Evolutionary conservation across 2,113 vertebrate genomes (phyloP).

Genomic region (Lonchura striata): DNA sequence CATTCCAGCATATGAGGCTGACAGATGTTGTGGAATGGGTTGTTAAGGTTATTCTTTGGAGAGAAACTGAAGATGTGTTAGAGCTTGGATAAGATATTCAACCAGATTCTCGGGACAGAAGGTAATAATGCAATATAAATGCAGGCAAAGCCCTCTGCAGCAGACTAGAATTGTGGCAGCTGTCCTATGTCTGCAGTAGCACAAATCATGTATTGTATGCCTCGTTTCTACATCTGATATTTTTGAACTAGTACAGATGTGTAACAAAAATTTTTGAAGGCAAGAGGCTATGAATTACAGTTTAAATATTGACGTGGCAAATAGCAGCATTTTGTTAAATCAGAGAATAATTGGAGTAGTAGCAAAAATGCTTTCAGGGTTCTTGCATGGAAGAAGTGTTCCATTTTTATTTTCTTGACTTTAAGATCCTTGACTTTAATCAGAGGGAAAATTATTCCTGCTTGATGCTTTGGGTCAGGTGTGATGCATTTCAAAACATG

Average conservation of each 20-base stretch:
- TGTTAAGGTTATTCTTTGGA: neutral
- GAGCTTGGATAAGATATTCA: constrained; percentile 4
- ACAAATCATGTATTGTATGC: neutral
- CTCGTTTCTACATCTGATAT: neutral
- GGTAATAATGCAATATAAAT: constrained; percentile 16
- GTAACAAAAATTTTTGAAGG: neutral
- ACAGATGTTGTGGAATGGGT: neutral
- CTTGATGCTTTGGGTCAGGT: neutral
- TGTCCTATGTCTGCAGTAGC: neutral
- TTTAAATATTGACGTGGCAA: neutral
- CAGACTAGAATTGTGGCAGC: neutral
- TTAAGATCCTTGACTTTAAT: neutral
- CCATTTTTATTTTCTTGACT: neutral
- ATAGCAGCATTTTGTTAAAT: neutral
- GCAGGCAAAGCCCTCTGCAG: neutral
- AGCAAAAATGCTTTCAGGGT: neutral
- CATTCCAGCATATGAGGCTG: neutral
- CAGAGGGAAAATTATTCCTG: neutral
- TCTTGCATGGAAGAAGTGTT: neutral
- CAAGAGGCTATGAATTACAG: neutral
- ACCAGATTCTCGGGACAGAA: neutral
- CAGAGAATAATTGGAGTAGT: neutral
- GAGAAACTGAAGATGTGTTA: neutral
- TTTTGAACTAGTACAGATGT: neutral
- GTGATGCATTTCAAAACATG: neutral